Conservation (phyloP, 2,797 vertebrate genomes). For the Acrossocheilus wenchowensis region DNA sequence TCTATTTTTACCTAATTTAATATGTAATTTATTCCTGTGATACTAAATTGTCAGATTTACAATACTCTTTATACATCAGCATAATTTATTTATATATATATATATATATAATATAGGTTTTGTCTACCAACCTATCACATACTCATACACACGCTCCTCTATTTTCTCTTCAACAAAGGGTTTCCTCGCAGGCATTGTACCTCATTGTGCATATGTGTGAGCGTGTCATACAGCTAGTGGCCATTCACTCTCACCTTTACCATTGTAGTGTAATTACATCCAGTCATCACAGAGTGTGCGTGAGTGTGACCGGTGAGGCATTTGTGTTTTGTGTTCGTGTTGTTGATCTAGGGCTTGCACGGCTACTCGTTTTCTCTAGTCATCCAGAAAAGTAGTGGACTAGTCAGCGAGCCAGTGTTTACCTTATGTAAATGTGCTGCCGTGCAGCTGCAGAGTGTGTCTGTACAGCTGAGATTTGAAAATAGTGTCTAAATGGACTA, state of each 20-base stretch:
- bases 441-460: not conserved
- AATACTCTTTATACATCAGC: not conserved
- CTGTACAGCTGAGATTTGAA: not conserved
- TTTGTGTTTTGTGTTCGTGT: slow-evolving; percentile 34
- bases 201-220: slow-evolving; percentile 41
- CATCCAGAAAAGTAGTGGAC: slow-evolving; percentile 31
- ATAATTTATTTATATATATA: no score
- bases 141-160: slow-evolving; percentile 33
- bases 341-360: slow-evolving; percentile 21
- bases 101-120: not conserved
- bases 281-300: slow-evolving; percentile 48
- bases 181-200: slow-evolving; percentile 21
- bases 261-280: slow-evolving; percentile 49
- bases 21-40: not conserved
- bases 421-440: slow-evolving; percentile 16
- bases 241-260: slow-evolving; percentile 52
- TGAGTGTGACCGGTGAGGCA: slow-evolving; percentile 25
- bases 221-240: slow-evolving; percentile 64
- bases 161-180: slow-evolving; percentile 47
- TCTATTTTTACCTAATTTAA: not conserved
- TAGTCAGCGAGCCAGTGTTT: slow-evolving; percentile 33
- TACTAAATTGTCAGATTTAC: not conserved
- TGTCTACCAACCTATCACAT: not conserved
- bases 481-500: not conserved
- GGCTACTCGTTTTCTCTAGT: slow-evolving; percentile 27